Evolutionary conservation across 2,113 vertebrate species (phyloP), one percentile per base, ranked within the genome.

Genomic region (Gambusia holbrooki): DNA sequence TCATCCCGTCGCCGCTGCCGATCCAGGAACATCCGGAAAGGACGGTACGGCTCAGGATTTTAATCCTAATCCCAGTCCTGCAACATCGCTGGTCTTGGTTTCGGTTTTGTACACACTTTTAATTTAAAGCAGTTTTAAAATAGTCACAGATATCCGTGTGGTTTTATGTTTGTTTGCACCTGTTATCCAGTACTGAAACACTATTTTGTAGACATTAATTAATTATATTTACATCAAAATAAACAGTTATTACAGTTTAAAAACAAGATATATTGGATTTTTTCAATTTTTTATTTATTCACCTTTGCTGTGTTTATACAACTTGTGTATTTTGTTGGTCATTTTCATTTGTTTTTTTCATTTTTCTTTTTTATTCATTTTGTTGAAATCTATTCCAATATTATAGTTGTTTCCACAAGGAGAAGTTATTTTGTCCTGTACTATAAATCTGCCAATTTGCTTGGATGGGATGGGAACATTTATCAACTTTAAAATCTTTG

Each of bases 11-110:
- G 13, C 71, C n/a, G 10, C 51, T 54, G 65, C 27, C 35, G 40
- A 71, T 82, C 62, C 95, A 99, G 97, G 94, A 99, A 98, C 95
- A 98, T 98, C 90, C 96, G 97, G 25, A 94, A 96, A 91, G 97
- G 97, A 98, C 98, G 97, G 97, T 99, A 98, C 7, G 96, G 95
- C 80, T 90, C 94, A 27, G 90, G 95, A 78, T 95, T 95, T 89
- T 93, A 95, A 89, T 94, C 90, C 88, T 96, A 94, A 93, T 71
- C 33, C 42, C 45, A 12, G 28, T 2, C 29, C 32, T 27, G 66
- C 60, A 64, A 62, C 61, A 37, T 40, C 40, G 35, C 15, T 60
- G 22, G 77, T 90, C 80, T 85, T 79, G 62, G 28, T n/a, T 40
- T 22, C 45, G 33, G 12, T 12, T 63, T 35, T 35, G 51, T 66